phyloP scores from a whole-genome alignment of 2,797 vertebrate genomes.

The Coccyzus lansbergi region DNA sequence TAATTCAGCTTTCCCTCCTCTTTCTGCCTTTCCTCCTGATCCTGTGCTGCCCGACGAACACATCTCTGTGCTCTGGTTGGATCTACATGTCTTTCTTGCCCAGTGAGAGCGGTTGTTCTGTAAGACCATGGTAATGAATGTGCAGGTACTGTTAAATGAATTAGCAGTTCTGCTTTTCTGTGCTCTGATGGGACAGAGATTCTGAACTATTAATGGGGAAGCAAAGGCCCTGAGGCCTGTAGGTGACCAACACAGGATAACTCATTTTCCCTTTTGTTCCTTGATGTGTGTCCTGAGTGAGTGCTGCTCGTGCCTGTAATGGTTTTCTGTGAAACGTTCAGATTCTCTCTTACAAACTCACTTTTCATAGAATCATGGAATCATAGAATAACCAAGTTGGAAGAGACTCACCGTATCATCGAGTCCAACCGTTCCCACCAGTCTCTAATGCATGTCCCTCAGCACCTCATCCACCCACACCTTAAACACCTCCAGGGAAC shows the following conservation, averaged over 20 bases:
- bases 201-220: not conserved
- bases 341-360: not conserved
- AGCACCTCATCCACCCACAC: too few relatives aligned
- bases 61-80: not conserved
- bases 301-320: fast-evolving
- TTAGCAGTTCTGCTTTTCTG: not conserved
- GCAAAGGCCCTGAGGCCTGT: not conserved
- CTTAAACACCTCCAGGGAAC: too few relatives aligned
- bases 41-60: not conserved
- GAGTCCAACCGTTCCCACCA: too few relatives aligned
- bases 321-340: not conserved
- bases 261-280: not conserved
- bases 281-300: not conserved
- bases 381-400: too few relatives aligned
- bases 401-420: too few relatives aligned
- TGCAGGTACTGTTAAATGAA: conserved; percentile 13
- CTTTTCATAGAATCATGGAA: too few relatives aligned
- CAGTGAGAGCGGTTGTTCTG: not conserved
- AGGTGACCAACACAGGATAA: not conserved
- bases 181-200: not conserved
- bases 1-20: not conserved
- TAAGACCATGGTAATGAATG: not conserved
- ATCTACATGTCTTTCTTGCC: not conserved
- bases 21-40: not conserved
- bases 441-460: too few relatives aligned